Percentiles rank a stretch among this genome's conserved stretches.
phyloP scores from a whole-genome alignment of 2,113 vertebrate species.

The Carettochelys insculpta region DNA sequence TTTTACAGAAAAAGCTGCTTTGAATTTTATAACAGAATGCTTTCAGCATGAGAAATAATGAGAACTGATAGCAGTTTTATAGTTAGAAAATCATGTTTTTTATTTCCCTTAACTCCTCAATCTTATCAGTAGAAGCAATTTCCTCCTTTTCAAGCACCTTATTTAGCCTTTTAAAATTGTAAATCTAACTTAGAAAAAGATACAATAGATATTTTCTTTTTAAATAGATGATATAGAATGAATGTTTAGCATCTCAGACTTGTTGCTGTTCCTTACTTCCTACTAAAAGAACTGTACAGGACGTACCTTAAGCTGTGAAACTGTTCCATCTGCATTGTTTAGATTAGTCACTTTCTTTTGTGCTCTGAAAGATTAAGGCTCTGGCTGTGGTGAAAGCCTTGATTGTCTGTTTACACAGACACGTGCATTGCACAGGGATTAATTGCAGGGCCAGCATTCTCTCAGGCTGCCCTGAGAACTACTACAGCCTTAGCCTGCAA shows the following conservation, averaged over 20 bases:
- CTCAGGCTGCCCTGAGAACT: accelerated
- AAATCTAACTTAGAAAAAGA: background rate
- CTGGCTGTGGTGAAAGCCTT: background rate
- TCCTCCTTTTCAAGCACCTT: constrained; percentile 7
- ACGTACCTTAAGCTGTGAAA: background rate
- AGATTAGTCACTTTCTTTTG: background rate
- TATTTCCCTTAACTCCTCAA: constrained; percentile 26
- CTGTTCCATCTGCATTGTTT: background rate
- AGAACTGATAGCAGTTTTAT: constrained; percentile 46
- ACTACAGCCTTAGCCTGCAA: background rate
- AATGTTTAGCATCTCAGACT: constrained; percentile 13
- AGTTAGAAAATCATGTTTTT: constrained; percentile 28
- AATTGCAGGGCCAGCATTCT: background rate
- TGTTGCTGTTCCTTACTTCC: background rate
- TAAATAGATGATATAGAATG: constrained; percentile 1
- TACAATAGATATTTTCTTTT: background rate
- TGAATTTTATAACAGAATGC: constrained; percentile 46
- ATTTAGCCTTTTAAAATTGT: constrained; percentile 32
- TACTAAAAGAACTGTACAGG: background rate
- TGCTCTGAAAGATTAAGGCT: background rate
- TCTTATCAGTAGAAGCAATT: constrained; percentile 28
- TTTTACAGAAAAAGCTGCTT: constrained; percentile 38
- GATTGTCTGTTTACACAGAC: accelerated
- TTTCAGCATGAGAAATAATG: constrained; percentile 49
- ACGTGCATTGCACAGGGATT: background rate